Evolutionary conservation across 1,140 invertebrate species (phyloP), one percentile per base, ranked within the genome.

Genomic region (Caenorhabditis latens): DNA sequence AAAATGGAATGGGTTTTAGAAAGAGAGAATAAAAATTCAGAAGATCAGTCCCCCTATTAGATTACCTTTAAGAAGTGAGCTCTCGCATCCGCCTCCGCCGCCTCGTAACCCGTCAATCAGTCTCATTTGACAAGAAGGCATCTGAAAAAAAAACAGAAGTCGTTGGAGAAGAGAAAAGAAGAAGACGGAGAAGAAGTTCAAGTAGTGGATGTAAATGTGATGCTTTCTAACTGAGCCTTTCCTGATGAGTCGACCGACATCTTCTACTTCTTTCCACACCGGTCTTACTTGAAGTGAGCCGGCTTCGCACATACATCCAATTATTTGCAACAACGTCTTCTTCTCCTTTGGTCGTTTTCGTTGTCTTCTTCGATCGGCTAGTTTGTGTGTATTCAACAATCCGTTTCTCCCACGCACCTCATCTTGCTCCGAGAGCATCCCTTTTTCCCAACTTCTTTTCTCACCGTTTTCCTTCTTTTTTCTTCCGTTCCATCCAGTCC

Each of bases 61-160:
- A 79, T 86, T 86, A 57, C 32, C 85, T 86, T 79, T 71, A 55
- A 46, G 43, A 75, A 75, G 14, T 53, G 19, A 67, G 53, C 58
- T 42, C 65, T 32, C 50, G 42, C 32, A n/a, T 43, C 53, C 63
- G 65, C 40, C 63, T 48, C 67, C 79, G 67, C 43, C 67, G 67
- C n/a, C 85, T 71, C 85, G 79, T 79, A 79, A 82, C 71, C 71
- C 46, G 71, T 79, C 71, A 79, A 79, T 79, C 71, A 79, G 71
- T 50, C 46, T 50, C 71, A 79, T 79, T 79, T 79, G 71, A 79
- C 71, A 79, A 50, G 71, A 79, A 79, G 71, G 71, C 71, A 50
- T 79, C 71, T 79, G 71, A 79, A 79, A 79, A 75, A 79, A 43
- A 79, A 24, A 14, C n/a, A 48, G 46, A 42, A 19, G 46, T 32